Base-by-base conservation (phyloP, 2,888 invertebrate genomes). In the Drosophila vallismaia region DNA sequence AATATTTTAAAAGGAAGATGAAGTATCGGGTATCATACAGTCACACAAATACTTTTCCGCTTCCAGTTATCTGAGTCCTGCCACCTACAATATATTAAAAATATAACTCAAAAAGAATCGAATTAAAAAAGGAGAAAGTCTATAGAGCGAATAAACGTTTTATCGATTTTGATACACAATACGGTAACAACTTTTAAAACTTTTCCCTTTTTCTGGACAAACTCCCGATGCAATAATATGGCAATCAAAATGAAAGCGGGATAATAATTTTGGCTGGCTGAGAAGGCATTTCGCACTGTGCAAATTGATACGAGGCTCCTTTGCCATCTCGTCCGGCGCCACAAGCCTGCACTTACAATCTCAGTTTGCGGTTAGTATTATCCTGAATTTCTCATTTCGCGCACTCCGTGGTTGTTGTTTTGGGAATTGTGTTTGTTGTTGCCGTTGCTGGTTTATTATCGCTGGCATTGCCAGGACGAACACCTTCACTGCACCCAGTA, bases 311-410 rank as follows among this genome's bases (percentile, higher is more conserved):
- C 38, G 62, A 53, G 40, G 62, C 50, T 54, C 54, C 60, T 40
- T 45, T 70, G 51, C 70, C 54, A 52, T 57, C 40, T 46, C 31
- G 33, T 49, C 54, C 38, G 12, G 31, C 50, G 9, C 24, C 44
- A 26, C 24, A 44, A 24, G 19, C 44, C 44, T 5, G 40, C 51
- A 33, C 77, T 76, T 79, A 78, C 78, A 89, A 88, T 88, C 89
- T 88, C 88, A 88, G 88, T 88, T 88, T 88, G 88, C 79, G 88
- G 89, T 89, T 88, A 86, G 88, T 86, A 89, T 88, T 84, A 86
- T 84, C 79, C 84, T 86, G 84, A 86, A 84, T 84, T 86, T 84
- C 84, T 84, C 84, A 84, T 84, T 84, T 84, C 84, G 79, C 74
- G 79, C 77, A 75, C 40, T 42, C 19, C 75, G 79, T 75, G 75